Base-by-base conservation (phyloP, 2,797 vertebrate genomes). In the Fringilla coelebs region DNA sequence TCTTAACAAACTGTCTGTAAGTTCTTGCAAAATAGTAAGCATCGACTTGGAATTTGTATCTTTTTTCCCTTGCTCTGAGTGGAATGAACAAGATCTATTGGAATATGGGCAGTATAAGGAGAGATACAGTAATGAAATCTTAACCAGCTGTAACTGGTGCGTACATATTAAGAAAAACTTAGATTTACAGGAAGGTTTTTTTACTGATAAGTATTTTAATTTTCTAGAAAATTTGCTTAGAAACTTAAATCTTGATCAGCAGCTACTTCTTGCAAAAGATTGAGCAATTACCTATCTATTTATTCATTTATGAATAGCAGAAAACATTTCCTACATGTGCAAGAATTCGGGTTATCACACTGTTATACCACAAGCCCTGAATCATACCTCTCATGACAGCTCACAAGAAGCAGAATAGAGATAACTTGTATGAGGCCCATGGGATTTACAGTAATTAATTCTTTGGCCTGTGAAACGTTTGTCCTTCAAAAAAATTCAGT, bases 1-100 rank as follows among this genome's bases (percentile, higher is more conserved):
- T 75, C 61, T 86, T 93, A 78, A 86, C 51, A 49, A 93, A 83
- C 49, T 74, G 1, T 66, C 85, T 45, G 49, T 57, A 58, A 83
- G 94, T 89, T 88, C 74, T 71, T 72, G 29, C 58, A 93, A 96
- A 95, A 79, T 7, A 57, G 52, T 82, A 94, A 76, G 67, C 67
- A 90, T 18, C 41, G 73, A 3, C 26, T 48, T 80, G 36, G 25
- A n/a, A 82, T 89, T 88, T 83, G 16, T 55, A 51, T 55, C 8
- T 34, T 45, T 62, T 40, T 77, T 45, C 31, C 38, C 41, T 58
- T 77, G 29, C 25, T 75, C 41, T 83, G 61, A 36, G 31, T 32
- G 46, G 54, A 88, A 89, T 65, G 38, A 85, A 41, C 2, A 29
- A 60, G 38, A 57, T 61, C 81, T 61, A n/a, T 5, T 90, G 34